Percentiles rank a stretch among this genome's conserved stretches.
Evolutionary conservation across 2,113 vertebrate species (phyloP).

Genomic region (Lasiurus cinereus): DNA sequence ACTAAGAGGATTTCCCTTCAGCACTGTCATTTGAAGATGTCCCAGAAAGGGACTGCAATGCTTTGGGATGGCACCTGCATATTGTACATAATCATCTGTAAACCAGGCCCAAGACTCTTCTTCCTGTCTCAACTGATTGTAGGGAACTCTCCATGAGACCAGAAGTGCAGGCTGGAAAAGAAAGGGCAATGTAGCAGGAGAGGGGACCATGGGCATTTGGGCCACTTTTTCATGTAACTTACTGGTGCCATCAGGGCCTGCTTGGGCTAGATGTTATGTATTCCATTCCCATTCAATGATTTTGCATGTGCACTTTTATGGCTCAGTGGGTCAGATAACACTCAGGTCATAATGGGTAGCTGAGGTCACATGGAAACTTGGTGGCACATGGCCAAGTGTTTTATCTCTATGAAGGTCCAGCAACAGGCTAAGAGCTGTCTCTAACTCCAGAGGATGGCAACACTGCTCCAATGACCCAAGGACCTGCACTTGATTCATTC

Average conservation of each 20-base stretch:
- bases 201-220: background rate
- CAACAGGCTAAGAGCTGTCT: background rate
- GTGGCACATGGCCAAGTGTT: too few species aligned
- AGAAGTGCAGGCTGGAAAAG: background rate
- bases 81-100: background rate
- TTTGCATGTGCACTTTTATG: too few species aligned
- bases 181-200: too few species aligned
- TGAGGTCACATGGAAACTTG: background rate
- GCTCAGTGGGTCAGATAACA: background rate
- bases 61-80: background rate
- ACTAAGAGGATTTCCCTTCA: background rate
- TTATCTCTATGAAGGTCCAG: background rate
- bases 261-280: background rate
- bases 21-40: too few species aligned
- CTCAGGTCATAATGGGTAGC: background rate
- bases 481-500: background rate
- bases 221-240: background rate
- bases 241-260: background rate
- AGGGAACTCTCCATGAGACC: background rate
- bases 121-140: background rate
- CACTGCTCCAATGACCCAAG: background rate
- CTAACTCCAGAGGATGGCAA: background rate
- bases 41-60: background rate
- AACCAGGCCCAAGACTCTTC: background rate
- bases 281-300: background rate